A percentile compares a stretch with the other conserved stretches of the same genome.
Conservation (phyloP, 2,888 invertebrate genomes). For the Vesta saturnalis region DNA sequence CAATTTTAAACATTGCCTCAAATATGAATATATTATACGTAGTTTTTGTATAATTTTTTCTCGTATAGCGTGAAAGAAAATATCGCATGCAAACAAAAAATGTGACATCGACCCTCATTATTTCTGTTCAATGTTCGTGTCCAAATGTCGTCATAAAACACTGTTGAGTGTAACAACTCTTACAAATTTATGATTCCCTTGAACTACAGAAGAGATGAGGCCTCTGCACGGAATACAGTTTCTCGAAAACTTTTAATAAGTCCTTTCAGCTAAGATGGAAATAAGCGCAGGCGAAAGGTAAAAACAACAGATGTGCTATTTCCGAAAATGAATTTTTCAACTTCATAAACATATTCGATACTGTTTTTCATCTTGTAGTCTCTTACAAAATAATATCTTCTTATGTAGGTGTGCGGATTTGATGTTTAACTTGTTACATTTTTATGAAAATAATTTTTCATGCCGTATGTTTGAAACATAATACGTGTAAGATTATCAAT, state of each 20-base stretch:
- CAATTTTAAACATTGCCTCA: not conserved
- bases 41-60: conserved; percentile 12
- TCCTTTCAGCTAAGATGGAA: conserved; percentile 29
- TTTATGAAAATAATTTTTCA: too few relatives aligned
- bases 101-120: conserved; percentile 37
- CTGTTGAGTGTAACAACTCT: conserved; percentile 35
- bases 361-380: not conserved
- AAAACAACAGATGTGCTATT: conserved; percentile 37
- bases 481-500: too few relatives aligned
- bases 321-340: conserved; percentile 13
- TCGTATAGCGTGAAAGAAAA: conserved; percentile 24
- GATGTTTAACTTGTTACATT: too few relatives aligned
- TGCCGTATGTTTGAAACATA: too few relatives aligned
- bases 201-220: conserved; percentile 33
- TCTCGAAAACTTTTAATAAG: conserved; percentile 35
- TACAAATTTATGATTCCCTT: conserved; percentile 34
- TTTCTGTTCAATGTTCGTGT: conserved; percentile 42
- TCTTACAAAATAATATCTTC: not conserved
- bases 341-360: not conserved
- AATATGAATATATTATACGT: not conserved
- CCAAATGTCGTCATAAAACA: conserved; percentile 41
- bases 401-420: too few relatives aligned
- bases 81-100: conserved; percentile 29
- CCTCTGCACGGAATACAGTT: conserved; percentile 29
- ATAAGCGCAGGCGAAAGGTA: conserved; percentile 32